Base-by-base conservation (phyloP, 2,797 vertebrate genomes). In the Semotilus atromaculatus region DNA sequence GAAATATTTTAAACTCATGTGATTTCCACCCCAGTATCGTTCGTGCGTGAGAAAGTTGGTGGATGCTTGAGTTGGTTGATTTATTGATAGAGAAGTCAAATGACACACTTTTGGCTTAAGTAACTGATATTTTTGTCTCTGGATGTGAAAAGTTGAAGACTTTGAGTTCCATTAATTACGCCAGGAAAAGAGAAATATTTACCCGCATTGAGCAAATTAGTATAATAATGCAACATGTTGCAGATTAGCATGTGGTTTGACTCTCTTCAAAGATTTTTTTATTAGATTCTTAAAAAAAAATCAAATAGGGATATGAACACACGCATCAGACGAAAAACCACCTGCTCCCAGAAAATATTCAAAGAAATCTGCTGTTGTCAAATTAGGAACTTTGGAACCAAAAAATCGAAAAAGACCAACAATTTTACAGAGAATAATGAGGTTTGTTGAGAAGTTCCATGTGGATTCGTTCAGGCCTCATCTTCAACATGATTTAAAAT, bases 271-370 rank as follows among this genome's bases (percentile, higher is more conserved):
- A 53, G 13, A 73, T 60, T 18, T 60, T 78, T 31, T 82, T 76
- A 86, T 88, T 83, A 86, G 5, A 72, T 60, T 80, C 36, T 75
- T 48, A 51, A 83, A 60, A 43, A 51, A 40, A 72, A 66, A 81
- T 64, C 13, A 74, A 81, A 64, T 31, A 64, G 66, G 72, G 58
- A 36, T 38, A 48, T 31, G 29, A 83, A 64, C 66, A 19, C 10
- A 45, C 62, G 29, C 79, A 80, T 26, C 14, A 53, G 55, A 81
- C 51, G 58, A 89, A 80, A 29, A 38, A 62, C 58, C 83, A 86
- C 77, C 84, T 83, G 78, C 79, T 86, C 75, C 19, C 18, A 29
- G 16, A 40, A 43, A 53, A 51, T 40, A 29, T 84, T 85, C 53
- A 86, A 79, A 84, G 77, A 31, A 43, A 53, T 26, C 74, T 11